Evolutionary conservation across 2,888 invertebrate genomes (phyloP).

Genomic region (Hyalella azteca): DNA sequence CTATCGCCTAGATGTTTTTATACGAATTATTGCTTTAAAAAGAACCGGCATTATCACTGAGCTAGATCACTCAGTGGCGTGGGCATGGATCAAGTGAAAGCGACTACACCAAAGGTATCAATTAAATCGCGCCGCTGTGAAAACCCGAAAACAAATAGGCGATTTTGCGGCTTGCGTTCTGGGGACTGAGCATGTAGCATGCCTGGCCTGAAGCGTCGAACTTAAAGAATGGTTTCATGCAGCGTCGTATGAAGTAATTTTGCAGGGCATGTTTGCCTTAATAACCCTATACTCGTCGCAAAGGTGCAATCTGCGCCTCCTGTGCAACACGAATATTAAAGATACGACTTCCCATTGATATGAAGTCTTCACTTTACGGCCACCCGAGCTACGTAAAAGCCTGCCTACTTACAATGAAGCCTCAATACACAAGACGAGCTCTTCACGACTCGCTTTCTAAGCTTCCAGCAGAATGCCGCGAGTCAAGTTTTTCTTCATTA

Average conservation of each 20-base stretch:
- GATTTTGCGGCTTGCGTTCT: too few species aligned
- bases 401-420: not conserved
- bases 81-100: too few species aligned
- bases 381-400: not conserved
- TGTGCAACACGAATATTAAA: not conserved
- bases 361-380: slow-evolving; percentile 10
- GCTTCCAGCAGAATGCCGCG: not conserved
- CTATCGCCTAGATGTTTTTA: too few species aligned
- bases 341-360: slow-evolving; percentile 19
- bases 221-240: not conserved
- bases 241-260: not conserved
- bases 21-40: too few species aligned
- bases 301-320: not conserved
- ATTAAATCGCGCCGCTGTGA: too few species aligned
- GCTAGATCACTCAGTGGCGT: too few species aligned
- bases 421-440: not conserved
- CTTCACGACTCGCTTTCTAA: slow-evolving; percentile 3
- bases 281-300: not conserved
- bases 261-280: not conserved
- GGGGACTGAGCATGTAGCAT: too few species aligned
- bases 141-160: too few species aligned
- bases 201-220: too few species aligned
- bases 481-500: slow-evolving; percentile 9
- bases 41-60: too few species aligned
- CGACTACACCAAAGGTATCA: too few species aligned